phyloP scores from a whole-genome alignment of 2,797 vertebrate species.

The Enteromius viviparus region DNA sequence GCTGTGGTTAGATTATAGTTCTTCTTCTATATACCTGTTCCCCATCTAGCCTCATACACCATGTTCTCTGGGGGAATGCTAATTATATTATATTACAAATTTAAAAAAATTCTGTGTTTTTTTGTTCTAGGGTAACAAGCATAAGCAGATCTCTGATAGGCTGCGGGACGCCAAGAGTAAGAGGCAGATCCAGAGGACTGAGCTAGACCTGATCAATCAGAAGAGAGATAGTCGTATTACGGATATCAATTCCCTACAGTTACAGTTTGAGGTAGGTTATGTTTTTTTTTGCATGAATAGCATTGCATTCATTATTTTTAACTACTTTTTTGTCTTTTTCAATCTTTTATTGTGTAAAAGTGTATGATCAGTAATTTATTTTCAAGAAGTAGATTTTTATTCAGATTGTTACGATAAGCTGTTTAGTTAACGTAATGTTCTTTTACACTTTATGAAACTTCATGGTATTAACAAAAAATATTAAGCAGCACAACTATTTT shows the following conservation, averaged over 20 bases:
- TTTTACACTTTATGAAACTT: not conserved
- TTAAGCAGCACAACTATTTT: not conserved
- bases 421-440: not conserved
- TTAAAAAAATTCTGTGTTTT: not conserved
- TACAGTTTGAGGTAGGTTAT: conserved; percentile 85
- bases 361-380: not conserved
- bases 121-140: conserved; percentile 85
- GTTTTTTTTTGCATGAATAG: conserved; percentile 44
- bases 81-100: not conserved
- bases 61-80: not conserved
- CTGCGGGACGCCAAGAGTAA: conserved; percentile 86
- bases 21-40: not conserved
- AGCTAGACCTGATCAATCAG: conserved; percentile 85
- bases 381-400: not conserved
- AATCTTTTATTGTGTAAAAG: not conserved
- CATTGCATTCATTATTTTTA: not conserved
- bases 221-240: conserved; percentile 84
- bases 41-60: not conserved
- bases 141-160: conserved; percentile 90
- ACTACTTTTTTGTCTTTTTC: not conserved
- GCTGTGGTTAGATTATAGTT: conserved; percentile 83
- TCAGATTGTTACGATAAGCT: too few species aligned
- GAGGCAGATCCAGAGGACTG: conserved; percentile 83
- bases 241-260: conserved; percentile 87
- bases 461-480: not conserved